phyloP scores from a whole-genome alignment of 2,888 invertebrate genomes.

The Brachyopa scutellaris region DNA sequence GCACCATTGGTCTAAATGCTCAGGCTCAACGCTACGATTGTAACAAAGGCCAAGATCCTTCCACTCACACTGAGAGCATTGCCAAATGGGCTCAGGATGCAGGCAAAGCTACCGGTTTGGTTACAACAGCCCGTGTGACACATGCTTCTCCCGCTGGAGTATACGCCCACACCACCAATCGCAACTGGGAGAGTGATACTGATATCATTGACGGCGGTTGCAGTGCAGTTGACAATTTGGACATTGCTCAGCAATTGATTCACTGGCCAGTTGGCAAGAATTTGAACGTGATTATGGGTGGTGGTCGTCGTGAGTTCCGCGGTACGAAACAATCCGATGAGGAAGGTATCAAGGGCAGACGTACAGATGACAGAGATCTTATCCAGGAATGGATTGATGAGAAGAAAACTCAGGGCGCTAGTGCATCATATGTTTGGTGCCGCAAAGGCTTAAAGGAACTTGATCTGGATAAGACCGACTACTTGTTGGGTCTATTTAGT shows the following conservation, averaged over 20 bases:
- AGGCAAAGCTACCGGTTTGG: constrained; percentile 86
- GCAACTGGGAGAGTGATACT: constrained; percentile 88
- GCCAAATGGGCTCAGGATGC: constrained; percentile 88
- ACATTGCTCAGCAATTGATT: constrained; percentile 89
- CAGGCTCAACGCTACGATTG: constrained; percentile 86
- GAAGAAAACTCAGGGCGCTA: constrained; percentile 73
- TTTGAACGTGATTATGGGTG: constrained; percentile 85
- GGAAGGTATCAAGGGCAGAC: constrained; percentile 83
- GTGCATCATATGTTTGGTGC: constrained; percentile 80
- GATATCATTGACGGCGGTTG: constrained; percentile 82
- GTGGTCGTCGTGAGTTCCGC: constrained; percentile 78
- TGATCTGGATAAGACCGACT: constrained; percentile 83
- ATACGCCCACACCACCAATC: constrained; percentile 87
- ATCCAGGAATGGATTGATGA: constrained; percentile 86
- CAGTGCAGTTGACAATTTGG: constrained; percentile 84
- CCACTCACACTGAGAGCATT: constrained; percentile 86
- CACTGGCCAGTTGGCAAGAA: constrained; percentile 86
- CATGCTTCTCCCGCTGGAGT: constrained; percentile 90
- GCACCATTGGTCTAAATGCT: constrained; percentile 89
- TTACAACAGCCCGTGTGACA: constrained; percentile 90
- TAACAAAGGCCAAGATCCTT: constrained; percentile 83
- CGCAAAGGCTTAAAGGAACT: constrained; percentile 78
- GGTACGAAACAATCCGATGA: constrained; percentile 82
- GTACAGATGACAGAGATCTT: constrained; percentile 86
- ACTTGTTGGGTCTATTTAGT: constrained; percentile 84